These are phyloP conservation scores for Antrozous pallidus DNA, from an alignment of 2,797 vertebrate species.

Conservation along the genomic window DNA sequence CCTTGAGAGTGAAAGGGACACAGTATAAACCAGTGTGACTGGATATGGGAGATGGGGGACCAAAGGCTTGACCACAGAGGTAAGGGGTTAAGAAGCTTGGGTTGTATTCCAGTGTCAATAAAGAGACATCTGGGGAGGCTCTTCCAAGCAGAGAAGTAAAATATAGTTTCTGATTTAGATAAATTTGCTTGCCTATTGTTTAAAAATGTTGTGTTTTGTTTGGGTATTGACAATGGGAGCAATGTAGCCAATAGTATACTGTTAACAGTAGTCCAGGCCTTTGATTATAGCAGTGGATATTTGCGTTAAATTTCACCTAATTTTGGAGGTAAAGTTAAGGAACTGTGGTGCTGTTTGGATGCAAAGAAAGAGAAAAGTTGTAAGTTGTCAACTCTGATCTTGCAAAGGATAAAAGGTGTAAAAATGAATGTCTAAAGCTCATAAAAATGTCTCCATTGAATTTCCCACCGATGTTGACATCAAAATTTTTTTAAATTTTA, in stretches of 20 bases:
- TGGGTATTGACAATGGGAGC: background rate
- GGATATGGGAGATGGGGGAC: fast-evolving
- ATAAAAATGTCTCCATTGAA: background rate
- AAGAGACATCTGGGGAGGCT: background rate
- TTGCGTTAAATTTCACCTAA: background rate
- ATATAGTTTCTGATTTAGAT: background rate
- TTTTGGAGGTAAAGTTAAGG: background rate
- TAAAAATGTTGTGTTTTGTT: background rate
- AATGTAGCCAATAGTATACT: background rate
- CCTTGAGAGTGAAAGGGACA: background rate
- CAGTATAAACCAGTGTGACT: background rate
- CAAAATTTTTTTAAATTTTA: background rate
- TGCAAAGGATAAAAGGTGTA: background rate
- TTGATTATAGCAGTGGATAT: background rate
- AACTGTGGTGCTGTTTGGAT: background rate
- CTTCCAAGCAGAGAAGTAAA: background rate
- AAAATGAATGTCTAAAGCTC: background rate
- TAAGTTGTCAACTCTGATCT: background rate
- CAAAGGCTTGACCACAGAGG: background rate
- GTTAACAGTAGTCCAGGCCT: no score
- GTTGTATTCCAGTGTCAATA: background rate
- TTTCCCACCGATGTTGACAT: background rate
- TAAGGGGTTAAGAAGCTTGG: background rate
- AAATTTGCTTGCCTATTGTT: background rate
- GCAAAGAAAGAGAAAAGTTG: background rate